Evolutionary conservation across 2,113 vertebrate species (phyloP).

Genomic region (Ameiurus melas): DNA sequence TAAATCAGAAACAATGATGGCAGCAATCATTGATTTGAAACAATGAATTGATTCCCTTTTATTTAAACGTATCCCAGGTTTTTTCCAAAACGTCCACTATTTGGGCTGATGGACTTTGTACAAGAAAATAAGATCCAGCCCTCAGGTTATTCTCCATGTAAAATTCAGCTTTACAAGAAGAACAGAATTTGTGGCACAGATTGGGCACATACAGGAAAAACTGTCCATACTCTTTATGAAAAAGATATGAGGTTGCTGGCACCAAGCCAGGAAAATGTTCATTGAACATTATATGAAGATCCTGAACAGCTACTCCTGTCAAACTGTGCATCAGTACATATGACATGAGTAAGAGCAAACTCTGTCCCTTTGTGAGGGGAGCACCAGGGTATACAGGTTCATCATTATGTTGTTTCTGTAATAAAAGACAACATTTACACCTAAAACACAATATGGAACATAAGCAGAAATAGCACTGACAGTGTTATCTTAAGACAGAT

Average conservation of each 20-base stretch:
- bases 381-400: background rate
- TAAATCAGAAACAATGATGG: background rate
- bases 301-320: background rate
- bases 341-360: background rate
- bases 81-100: too few relatives aligned
- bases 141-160: too few relatives aligned
- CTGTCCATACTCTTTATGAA: background rate
- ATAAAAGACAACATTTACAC: background rate
- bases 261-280: background rate
- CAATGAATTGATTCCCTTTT: too few relatives aligned
- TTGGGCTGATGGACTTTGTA: too few relatives aligned
- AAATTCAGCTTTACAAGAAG: too few relatives aligned
- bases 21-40: too few relatives aligned
- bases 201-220: too few relatives aligned
- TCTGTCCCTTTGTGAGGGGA: background rate
- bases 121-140: too few relatives aligned
- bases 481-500: background rate
- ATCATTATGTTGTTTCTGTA: background rate
- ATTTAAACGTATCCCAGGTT: too few relatives aligned
- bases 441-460: background rate
- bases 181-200: too few relatives aligned
- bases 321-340: background rate
- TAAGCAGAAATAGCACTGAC: background rate
- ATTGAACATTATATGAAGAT: background rate
- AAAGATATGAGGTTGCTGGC: background rate